Percentiles rank a stretch among this genome's conserved stretches.
Evolutionary conservation across 2,888 invertebrate species (phyloP).

Genomic region (Caenorhabditis angaria): DNA sequence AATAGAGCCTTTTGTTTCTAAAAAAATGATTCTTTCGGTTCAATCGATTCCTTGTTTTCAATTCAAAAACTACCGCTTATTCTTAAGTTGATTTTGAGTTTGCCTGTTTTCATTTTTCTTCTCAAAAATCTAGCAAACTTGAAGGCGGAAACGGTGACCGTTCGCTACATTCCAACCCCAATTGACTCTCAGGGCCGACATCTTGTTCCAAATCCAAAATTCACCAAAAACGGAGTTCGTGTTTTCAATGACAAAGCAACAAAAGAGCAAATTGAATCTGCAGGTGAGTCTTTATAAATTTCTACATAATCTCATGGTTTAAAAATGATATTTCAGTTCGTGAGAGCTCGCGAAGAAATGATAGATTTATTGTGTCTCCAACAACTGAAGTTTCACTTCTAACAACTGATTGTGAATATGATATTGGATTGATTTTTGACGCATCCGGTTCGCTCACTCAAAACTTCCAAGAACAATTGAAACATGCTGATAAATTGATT

Average conservation of each 20-base stretch:
- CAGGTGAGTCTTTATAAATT: constrained; percentile 2
- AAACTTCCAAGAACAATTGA: constrained; percentile 39
- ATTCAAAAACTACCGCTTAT: too few species aligned
- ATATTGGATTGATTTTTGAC: constrained; percentile 48
- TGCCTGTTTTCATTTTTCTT: background rate
- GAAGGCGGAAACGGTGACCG: constrained; percentile 23
- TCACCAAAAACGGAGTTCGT: constrained; percentile 10
- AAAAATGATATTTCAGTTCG: constrained; percentile 8
- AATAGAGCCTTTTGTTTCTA: too few species aligned
- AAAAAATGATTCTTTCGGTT: background rate
- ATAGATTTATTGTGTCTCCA: background rate
- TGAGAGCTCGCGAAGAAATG: background rate
- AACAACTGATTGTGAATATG: constrained; percentile 36
- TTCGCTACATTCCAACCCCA: constrained; percentile 18
- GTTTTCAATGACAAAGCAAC: constrained; percentile 24
- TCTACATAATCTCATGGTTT: background rate
- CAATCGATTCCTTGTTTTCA: background rate
- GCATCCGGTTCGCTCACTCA: constrained; percentile 45
- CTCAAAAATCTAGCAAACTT: background rate
- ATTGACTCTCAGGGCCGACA: constrained; percentile 24
- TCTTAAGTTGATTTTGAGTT: background rate
- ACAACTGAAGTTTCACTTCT: constrained; percentile 11
- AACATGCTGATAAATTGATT: constrained; percentile 32
- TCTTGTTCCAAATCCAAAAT: constrained; percentile 25
- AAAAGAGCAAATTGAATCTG: background rate